Base-by-base conservation (phyloP, 1,140 invertebrate genomes). In the Stegodyphus mimosarum region DNA sequence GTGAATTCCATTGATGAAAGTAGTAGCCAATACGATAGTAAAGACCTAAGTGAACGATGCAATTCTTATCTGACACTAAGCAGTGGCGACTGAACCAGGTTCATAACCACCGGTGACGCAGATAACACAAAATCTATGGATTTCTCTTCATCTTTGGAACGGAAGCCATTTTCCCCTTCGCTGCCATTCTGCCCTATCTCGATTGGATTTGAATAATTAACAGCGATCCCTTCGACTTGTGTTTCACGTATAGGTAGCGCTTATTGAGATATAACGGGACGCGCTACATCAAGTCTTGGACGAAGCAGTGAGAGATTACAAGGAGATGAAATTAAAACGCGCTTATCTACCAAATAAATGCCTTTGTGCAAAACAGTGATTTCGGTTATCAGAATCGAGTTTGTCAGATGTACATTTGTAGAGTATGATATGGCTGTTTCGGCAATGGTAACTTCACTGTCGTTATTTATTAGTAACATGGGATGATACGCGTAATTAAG, bases 121-220 rank as follows among this genome's bases (percentile, higher is more conserved):
- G 33, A 33, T 33, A 33, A 33, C 33, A 33, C 33, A 33, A 33
- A 33, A 33, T 33, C 33, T 33, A 33, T 11, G 60, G n/a, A 11
- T 63, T 63, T 63, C 18, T 60, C 51, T 55, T 74, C 72, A 74
- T 74, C 72, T 60, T 60, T 15, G 60, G 53, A 74, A 63, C 51
- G 72, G 72, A 74, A 74, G 60, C 53, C 72, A 74, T 74, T 74
- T 74, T 48, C 72, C 52, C 51, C 70, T 15, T 15, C 7, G 48
- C 48, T 72, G 33, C 33, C 33, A 33, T 33, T 48, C 49, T 49
- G 48, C 70, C 48, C n/a, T 60, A 15, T 48, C 52, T 5, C 48
- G 33, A 17, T 74, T 60, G 33, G 52, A 74, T 74, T 13, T 74
- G 72, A 74, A 74, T 74, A 74, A 74, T 74, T 74, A 74, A 74